Base-by-base conservation (phyloP, 2,888 invertebrate species). In the Drosophila mimica region DNA sequence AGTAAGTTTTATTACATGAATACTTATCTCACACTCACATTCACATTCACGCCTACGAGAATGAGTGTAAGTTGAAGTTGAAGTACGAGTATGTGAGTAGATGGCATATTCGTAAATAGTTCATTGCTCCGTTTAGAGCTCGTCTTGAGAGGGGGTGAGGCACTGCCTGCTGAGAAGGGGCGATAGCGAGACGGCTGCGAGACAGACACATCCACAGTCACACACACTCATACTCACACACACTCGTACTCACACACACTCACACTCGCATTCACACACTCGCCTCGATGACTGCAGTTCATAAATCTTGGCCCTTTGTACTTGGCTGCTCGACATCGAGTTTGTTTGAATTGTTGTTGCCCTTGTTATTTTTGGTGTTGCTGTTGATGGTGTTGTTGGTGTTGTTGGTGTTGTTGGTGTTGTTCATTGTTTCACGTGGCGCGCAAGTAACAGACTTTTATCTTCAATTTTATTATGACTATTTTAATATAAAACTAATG, bases 401-500 rank as follows among this genome's bases (percentile, higher is more conserved):
- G 52, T 20, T 75, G 51, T 33, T 74, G 68, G 28, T 66, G 59
- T 48, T 72, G 74, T 49, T 66, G 59, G 43, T 72, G 74, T 49
- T 72, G 53, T 59, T 54, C 90, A 88, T 89, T 85, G 90, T 85
- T 81, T 82, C 67, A 74, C 61, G 73, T 73, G 74, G 66, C 70
- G 66, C 66, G 57, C 75, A 74, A 71, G 57, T 70, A 79, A 79
- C 74, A 66, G 67, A 59, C 75, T 79, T 82, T 88, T 82, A 85
- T 78, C 88, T 85, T 85, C 90, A 82, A 86, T 82, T 86, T 90
- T 88, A 85, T 85, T 86, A 85, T 85, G 83, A 85, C 85, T 89
- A 89, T 85, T 85, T 85, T 89, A 89, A 85, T 85, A 88, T 89
- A 82, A 90, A 85, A 85, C 85, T 85, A 85, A 85, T 85, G 85